Conservation (phyloP, 1,140 invertebrate genomes). For the Cepaea nemoralis region DNA sequence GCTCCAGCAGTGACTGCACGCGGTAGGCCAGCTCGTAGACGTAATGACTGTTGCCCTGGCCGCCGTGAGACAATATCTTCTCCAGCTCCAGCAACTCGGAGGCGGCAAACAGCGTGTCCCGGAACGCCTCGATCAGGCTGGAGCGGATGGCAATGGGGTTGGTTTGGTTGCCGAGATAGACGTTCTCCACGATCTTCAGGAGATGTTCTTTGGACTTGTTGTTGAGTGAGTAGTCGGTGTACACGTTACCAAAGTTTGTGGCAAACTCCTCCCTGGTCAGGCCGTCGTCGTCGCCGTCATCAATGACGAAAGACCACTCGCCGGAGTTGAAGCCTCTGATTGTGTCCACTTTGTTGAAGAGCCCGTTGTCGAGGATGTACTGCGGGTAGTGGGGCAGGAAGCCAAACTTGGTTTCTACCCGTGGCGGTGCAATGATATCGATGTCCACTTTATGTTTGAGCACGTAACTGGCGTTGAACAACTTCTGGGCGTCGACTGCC, state of each 20-base stretch:
- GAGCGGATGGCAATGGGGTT: background rate
- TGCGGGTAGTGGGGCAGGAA: constrained; percentile 19
- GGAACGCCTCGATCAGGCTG: background rate
- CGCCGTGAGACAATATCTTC: background rate
- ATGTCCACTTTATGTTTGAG: background rate
- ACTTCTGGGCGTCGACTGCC: background rate
- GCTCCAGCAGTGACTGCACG: background rate
- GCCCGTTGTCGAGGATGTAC: background rate
- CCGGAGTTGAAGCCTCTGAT: constrained; percentile 27
- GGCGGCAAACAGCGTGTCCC: background rate
- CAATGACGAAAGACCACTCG: constrained; percentile 20
- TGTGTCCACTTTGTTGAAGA: constrained; percentile 31
- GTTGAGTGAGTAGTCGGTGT: background rate
- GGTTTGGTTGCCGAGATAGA: constrained; percentile 8
- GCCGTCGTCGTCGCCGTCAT: background rate
- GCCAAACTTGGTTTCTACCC: constrained; percentile 29
- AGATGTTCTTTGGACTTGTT: background rate
- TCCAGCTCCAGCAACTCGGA: background rate
- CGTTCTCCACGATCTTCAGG: background rate
- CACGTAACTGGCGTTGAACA: background rate
- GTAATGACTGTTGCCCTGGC: background rate
- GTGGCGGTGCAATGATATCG: constrained; percentile 2
- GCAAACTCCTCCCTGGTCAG: constrained; percentile 8
- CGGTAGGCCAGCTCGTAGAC: constrained; percentile 2
- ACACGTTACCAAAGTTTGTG: background rate